These are phyloP conservation scores for Cheiracanthium punctorium DNA, from an alignment of 2,888 invertebrate genomes.

Conservation along the genomic window DNA sequence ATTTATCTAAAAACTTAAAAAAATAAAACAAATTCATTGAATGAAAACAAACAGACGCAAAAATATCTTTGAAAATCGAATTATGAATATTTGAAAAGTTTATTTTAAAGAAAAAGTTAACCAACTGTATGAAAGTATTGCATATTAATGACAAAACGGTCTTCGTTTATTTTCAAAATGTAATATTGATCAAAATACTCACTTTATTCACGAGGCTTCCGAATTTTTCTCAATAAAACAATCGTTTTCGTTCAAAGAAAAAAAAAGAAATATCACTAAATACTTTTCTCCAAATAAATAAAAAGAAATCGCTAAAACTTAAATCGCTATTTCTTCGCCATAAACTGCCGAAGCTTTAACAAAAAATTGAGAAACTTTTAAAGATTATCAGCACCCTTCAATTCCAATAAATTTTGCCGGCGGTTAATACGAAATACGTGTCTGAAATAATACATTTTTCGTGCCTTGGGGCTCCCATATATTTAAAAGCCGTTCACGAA, in stretches of 20 bases:
- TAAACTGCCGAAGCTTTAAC: conserved; percentile 16
- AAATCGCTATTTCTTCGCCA: neutral
- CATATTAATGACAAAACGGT: neutral
- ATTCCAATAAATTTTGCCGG: conserved; percentile 55
- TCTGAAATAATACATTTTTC: conserved; percentile 65
- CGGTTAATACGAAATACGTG: conserved; percentile 66
- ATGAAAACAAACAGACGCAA: too few species aligned
- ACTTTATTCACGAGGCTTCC: too few species aligned
- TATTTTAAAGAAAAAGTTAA: too few species aligned
- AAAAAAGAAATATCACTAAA: neutral
- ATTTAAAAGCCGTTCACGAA: conserved; percentile 68
- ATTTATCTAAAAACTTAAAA: too few species aligned
- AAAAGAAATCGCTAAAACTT: neutral
- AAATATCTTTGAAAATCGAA: too few species aligned
- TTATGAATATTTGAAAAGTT: too few species aligned
- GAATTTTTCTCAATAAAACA: neutral
- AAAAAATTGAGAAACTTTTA: conserved; percentile 55
- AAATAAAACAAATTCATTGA: too few species aligned
- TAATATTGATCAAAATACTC: too few species aligned
- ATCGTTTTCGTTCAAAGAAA: neutral
- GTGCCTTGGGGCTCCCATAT: conserved; percentile 38
- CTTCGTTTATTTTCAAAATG: neutral
- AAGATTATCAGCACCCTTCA: conserved; percentile 63
- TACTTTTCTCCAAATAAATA: neutral
- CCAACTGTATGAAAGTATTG: too few species aligned